A percentile compares a stretch with the other conserved stretches of the same genome.
Evolutionary conservation across 2,113 vertebrate genomes (phyloP).

Genomic region (Apistogramma diplotaenia): DNA sequence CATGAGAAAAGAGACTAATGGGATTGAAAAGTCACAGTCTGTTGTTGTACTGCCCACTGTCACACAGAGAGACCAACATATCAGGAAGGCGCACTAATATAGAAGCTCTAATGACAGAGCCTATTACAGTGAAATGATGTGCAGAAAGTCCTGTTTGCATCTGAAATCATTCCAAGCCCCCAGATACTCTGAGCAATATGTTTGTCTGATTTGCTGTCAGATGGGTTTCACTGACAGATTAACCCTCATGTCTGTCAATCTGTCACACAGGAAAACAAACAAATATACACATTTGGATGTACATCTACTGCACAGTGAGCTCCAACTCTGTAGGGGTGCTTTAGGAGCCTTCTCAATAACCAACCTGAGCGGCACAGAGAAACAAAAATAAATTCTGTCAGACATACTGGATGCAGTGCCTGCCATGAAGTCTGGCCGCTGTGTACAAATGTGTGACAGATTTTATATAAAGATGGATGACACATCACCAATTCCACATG

Average conservation of each 20-base stretch:
- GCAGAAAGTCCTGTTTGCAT: neutral
- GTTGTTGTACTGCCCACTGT: neutral
- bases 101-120: conserved; percentile 14
- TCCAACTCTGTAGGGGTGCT: neutral
- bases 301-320: neutral
- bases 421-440: neutral
- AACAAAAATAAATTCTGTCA: neutral
- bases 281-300: neutral
- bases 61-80: neutral
- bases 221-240: neutral
- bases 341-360: neutral
- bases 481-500: neutral
- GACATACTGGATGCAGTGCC: neutral
- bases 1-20: conserved; percentile 14
- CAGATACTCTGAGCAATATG: neutral
- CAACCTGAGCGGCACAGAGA: neutral
- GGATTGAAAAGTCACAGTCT: conserved; percentile 25
- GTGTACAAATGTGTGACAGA: neutral
- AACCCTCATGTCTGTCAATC: neutral
- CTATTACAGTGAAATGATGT: neutral
- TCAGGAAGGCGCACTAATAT: neutral
- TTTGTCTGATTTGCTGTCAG: neutral
- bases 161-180: neutral
- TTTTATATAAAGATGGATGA: neutral
- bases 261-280: neutral